Evolutionary conservation across 2,113 vertebrate species (phyloP), one percentile per base, ranked within the genome.

Genomic region (Ceyx cyanopectus): DNA sequence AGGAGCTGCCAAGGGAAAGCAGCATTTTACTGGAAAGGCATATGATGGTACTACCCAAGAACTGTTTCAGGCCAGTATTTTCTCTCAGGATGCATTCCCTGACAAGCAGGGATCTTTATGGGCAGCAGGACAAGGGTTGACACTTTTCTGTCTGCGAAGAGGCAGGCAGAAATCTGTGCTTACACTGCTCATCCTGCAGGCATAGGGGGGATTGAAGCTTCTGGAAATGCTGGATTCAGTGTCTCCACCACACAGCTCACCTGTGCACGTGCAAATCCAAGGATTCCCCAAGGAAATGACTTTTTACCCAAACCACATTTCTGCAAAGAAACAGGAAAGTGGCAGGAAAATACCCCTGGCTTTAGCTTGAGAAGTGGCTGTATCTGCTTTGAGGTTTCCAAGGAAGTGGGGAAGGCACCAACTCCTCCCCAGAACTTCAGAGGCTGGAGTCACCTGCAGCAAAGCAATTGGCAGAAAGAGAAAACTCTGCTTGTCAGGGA

Each of bases 361-460:
- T 58, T 10, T 16, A 41, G 15, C 32, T 53, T 26, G 16, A 37
- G 10, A 58, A 34, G n/a, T 4, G 10, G n/a, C 20, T 45, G 65
- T 57, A 75, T 75, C 43, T 1, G 3, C 37, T 48, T 29, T 14
- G 13, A 30, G 24, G 13, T 51, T 76, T 76, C 34, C 69, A 58
- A 65, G 50, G 32, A 70, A 30, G 30, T 84, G 2, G 23, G 26
- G 43, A 34, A 72, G 18, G 46, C 8, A 16, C 30, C 14, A 3
- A 1, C 40, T 19, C 45, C 17, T 41, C n/a, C 23, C 43, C 1
- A 2, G 77, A 41, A 27, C 54, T 65, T 23, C 27, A 27, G 27
- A n/a, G 79, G 32, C 51, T 68, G 57, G 82, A 87, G 85, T 94
- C 73, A 96, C 72, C 27, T 87, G 72, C 37, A 95, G 32, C 40